Evolutionary conservation across 1,140 invertebrate species (phyloP).

Genomic region (Cecropterus lyciades): DNA sequence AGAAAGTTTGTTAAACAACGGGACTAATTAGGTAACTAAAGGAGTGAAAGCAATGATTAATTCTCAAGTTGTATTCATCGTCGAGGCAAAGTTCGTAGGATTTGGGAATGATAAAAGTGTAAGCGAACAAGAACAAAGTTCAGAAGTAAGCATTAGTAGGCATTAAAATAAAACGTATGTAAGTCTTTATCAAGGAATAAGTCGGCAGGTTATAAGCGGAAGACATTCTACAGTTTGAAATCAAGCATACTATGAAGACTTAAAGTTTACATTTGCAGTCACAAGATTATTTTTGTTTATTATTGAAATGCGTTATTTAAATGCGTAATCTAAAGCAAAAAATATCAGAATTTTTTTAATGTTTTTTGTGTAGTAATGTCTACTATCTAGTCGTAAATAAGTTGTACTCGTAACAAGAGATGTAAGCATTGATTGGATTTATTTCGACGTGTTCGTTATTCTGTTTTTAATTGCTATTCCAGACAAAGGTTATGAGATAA

Average conservation of each 20-base stretch:
- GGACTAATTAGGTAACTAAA: conserved; percentile 29
- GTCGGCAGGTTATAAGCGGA: background rate
- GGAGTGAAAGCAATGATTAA: conserved; percentile 17
- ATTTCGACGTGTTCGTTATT: too few relatives aligned
- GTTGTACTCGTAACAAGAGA: too few relatives aligned
- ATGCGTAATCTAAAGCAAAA: too few relatives aligned
- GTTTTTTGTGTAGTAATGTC: too few relatives aligned
- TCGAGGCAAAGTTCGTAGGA: conserved; percentile 31
- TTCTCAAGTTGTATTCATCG: conserved; percentile 13
- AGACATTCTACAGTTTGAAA: background rate
- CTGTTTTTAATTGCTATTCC: background rate
- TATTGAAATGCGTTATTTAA: too few relatives aligned
- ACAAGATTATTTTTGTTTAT: too few relatives aligned
- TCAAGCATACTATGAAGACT: too few relatives aligned
- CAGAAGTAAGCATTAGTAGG: background rate
- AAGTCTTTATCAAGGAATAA: background rate
- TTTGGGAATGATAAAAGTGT: conserved; percentile 50
- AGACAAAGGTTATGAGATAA: background rate
- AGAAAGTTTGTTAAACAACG: conserved; percentile 16
- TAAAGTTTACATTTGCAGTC: too few relatives aligned
- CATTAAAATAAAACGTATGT: background rate
- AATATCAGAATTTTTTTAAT: too few relatives aligned
- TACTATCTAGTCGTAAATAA: too few relatives aligned
- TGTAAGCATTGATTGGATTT: too few relatives aligned
- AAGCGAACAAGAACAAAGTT: conserved; percentile 1